Conservation (phyloP, 2,113 vertebrate genomes). For the Drymodes brunneopygia region DNA sequence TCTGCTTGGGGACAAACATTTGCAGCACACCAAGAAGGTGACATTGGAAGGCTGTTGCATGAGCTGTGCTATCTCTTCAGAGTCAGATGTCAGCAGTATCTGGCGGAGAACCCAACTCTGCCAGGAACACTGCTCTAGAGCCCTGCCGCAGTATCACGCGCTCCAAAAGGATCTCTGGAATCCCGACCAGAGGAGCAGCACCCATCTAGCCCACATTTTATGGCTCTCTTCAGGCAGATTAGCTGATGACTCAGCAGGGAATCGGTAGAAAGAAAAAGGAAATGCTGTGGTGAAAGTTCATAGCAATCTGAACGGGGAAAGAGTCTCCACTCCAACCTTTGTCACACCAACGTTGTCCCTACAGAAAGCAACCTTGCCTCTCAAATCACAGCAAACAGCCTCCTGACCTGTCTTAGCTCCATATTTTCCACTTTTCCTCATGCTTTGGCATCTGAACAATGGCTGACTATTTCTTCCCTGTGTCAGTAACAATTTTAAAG, state of each 20-base stretch:
- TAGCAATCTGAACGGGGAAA: not conserved
- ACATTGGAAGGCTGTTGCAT: not conserved
- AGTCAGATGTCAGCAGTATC: not conserved
- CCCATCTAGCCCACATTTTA: not conserved
- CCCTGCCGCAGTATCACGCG: accelerated
- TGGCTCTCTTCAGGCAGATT: not conserved
- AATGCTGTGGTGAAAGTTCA: not conserved
- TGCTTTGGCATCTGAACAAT: not conserved
- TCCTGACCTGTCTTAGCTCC: not conserved
- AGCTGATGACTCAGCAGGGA: not conserved
- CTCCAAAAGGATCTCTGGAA: not conserved
- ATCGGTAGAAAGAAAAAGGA: not conserved
- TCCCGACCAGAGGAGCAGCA: not conserved
- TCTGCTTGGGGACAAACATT: not conserved
- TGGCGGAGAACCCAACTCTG: not conserved
- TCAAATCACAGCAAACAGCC: not conserved
- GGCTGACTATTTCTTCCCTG: not conserved
- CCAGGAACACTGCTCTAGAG: not conserved
- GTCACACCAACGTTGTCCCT: not conserved
- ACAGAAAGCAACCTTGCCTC: not conserved
- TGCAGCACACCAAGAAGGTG: not conserved
- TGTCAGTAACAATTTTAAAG: not conserved
- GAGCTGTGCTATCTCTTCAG: not conserved
- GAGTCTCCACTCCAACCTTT: not conserved
- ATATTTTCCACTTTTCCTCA: not conserved